Evolutionary conservation across 37 sponge, comb jelly and placozoan species (phyloP).

Genomic region (Agelas oroides): DNA sequence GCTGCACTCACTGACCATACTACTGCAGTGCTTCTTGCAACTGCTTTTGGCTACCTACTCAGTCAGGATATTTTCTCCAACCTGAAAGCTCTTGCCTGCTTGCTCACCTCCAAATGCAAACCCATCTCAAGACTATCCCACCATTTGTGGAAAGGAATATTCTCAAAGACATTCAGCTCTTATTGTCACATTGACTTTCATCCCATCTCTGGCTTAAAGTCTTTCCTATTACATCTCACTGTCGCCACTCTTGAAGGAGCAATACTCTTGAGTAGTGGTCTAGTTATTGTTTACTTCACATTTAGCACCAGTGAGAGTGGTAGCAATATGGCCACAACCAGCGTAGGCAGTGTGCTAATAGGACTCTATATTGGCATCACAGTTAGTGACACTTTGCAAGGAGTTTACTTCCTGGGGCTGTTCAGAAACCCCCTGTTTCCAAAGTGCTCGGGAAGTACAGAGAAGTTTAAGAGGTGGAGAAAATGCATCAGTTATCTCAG

Average conservation of each 20-base stretch:
- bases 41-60: conserved; percentile 59
- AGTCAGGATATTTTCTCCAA: conserved; percentile 53
- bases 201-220: background rate
- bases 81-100: background rate
- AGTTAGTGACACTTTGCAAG: conserved; percentile 7
- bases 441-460: background rate
- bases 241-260: background rate
- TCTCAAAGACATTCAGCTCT: conserved; percentile 21
- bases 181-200: conserved; percentile 5
- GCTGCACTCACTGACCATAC: conserved; percentile 14
- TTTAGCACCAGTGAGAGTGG: background rate
- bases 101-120: background rate
- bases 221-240: background rate
- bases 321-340: background rate
- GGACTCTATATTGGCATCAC: background rate
- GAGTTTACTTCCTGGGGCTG: conserved; percentile 40
- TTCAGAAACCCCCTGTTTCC: conserved; percentile 57
- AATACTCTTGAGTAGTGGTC: conserved; percentile 15
- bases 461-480: conserved; percentile 24
- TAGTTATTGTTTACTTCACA: conserved; percentile 37
- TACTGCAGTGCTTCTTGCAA: conserved; percentile 22
- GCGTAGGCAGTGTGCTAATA: conserved; percentile 22
- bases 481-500: conserved; percentile 16
- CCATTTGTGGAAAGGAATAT: background rate
- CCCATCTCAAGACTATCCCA: too few species aligned